phyloP scores from a whole-genome alignment of 2,888 invertebrate genomes.

The Micoletzkya japonica region DNA sequence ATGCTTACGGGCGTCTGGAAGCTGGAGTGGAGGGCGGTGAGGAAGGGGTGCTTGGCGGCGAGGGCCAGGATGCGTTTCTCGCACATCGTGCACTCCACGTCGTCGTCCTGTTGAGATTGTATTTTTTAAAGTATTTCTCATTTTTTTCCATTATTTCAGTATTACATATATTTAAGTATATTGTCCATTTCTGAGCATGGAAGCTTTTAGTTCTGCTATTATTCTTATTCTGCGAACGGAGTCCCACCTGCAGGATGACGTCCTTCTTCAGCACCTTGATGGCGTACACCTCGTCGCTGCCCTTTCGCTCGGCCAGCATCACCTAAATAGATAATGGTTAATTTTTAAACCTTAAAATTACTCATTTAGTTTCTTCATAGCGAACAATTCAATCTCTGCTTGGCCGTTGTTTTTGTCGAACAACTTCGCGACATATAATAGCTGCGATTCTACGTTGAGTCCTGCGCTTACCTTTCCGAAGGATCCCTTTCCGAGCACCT shows the following conservation, averaged over 20 bases:
- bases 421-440: no score
- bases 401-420: background rate
- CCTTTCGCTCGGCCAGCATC: slow-evolving; percentile 92
- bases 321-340: slow-evolving; percentile 72
- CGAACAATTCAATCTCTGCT: background rate
- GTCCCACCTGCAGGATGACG: slow-evolving; percentile 76
- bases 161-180: no score
- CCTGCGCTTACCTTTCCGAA: slow-evolving; percentile 77
- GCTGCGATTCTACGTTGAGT: background rate
- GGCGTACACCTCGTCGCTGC: slow-evolving; percentile 81
- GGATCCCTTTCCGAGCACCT: slow-evolving; percentile 97
- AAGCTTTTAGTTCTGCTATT: no score
- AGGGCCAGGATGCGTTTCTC: slow-evolving; percentile 93
- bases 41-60: slow-evolving; percentile 96
- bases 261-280: slow-evolving; percentile 87
- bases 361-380: background rate
- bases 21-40: slow-evolving; percentile 93
- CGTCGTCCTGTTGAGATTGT: slow-evolving; percentile 83
- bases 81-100: slow-evolving; percentile 98
- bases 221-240: no score
- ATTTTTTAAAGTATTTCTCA: no score
- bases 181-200: no score
- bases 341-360: background rate
- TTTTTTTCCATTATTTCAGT: no score
- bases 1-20: slow-evolving; percentile 91